Conservation (phyloP, 2,888 invertebrate species). For the Trachelus tabidus region DNA sequence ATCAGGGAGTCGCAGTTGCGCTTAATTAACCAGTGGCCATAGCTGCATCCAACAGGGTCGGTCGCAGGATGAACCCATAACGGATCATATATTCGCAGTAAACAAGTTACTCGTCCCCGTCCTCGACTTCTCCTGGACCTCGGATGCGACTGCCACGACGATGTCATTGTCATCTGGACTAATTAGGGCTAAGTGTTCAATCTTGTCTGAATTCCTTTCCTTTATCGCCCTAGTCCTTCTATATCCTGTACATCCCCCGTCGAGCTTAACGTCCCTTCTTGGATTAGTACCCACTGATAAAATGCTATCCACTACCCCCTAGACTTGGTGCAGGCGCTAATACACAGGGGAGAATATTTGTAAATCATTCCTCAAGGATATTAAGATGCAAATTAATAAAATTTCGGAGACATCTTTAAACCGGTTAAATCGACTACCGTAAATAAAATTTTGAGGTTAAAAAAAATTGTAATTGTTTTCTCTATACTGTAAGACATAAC, state of each 20-base stretch:
- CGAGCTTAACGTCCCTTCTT: neutral
- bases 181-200: neutral
- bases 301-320: neutral
- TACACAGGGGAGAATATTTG: neutral
- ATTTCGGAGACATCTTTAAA: neutral
- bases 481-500: neutral
- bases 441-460: neutral
- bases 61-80: neutral
- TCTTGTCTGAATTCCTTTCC: neutral
- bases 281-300: neutral
- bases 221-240: neutral
- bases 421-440: neutral
- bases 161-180: neutral
- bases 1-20: neutral
- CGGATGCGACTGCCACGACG: neutral
- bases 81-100: conserved; percentile 10
- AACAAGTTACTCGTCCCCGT: neutral
- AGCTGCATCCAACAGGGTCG: neutral
- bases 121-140: neutral
- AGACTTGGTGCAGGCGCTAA: neutral
- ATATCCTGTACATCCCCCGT: neutral
- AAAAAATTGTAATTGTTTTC: no score
- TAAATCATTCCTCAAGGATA: neutral
- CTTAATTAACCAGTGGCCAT: neutral
- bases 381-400: neutral